Percentiles rank a stretch among this genome's conserved stretches.
phyloP scores from a whole-genome alignment of 2,797 vertebrate genomes.

The Sternarchorhynchus goeldii region DNA sequence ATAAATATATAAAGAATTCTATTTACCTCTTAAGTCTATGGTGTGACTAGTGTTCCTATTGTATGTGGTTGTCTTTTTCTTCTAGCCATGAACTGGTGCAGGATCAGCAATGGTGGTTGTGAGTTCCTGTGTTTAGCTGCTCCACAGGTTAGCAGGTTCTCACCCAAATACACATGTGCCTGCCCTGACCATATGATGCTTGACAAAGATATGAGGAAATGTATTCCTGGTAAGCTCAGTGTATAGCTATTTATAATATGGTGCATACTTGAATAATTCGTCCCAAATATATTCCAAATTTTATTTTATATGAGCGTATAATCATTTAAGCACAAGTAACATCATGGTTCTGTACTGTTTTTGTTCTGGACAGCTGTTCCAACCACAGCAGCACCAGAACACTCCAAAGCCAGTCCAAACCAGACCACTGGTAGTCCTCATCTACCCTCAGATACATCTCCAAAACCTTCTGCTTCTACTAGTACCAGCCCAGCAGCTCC shows the following conservation, averaged over 20 bases:
- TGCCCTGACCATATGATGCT: conserved; percentile 82
- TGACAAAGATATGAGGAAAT: conserved; percentile 78
- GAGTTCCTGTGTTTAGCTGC: conserved; percentile 87
- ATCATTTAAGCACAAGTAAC: neutral
- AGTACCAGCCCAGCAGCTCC: conserved; percentile 12
- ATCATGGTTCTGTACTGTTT: neutral
- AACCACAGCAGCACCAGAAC: conserved; percentile 54
- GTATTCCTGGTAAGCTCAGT: conserved; percentile 73
- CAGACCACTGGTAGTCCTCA: conserved; percentile 14
- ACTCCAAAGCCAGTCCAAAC: conserved; percentile 32
- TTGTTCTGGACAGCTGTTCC: conserved; percentile 55
- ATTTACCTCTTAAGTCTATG: too few relatives aligned
- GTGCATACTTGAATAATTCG: neutral
- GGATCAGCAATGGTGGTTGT: conserved; percentile 78
- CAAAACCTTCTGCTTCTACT: conserved; percentile 27
- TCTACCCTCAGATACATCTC: conserved; percentile 20
- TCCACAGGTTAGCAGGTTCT: conserved; percentile 79
- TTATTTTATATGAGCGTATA: neutral
- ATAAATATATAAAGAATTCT: too few relatives aligned
- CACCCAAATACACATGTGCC: conserved; percentile 86
- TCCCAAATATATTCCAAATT: neutral
- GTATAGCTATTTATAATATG: neutral
- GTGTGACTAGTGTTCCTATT: neutral
- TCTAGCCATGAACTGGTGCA: conserved; percentile 85
- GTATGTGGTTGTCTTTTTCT: neutral